Conservation (phyloP, 2,797 vertebrate genomes). For the Sebastolobus alascanus region DNA sequence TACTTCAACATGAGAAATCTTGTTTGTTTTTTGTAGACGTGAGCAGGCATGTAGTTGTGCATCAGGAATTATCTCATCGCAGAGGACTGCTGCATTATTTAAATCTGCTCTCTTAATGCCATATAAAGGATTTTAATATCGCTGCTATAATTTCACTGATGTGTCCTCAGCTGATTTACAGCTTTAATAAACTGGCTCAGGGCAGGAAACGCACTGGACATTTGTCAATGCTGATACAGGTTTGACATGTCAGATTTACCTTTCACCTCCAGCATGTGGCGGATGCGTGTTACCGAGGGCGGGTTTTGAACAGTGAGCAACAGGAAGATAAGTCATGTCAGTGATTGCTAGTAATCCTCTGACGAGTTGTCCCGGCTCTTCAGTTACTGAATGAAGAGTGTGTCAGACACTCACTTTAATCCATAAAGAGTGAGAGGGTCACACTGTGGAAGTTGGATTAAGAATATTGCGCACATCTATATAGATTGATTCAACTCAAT, state of each 20-base stretch:
- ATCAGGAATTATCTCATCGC: slow-evolving; percentile 65
- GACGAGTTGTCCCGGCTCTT: slow-evolving; percentile 31
- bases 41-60: slow-evolving; percentile 47
- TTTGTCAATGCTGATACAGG: slow-evolving; percentile 31
- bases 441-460: slow-evolving; percentile 40
- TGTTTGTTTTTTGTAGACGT: slow-evolving; percentile 1
- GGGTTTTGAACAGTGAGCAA: slow-evolving; percentile 3
- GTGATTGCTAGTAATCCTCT: slow-evolving; percentile 45
- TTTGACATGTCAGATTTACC: slow-evolving; percentile 3
- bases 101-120: slow-evolving; percentile 70
- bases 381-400: slow-evolving; percentile 29
- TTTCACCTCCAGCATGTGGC: neutral
- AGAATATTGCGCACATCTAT: slow-evolving; percentile 31
- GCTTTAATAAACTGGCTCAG: slow-evolving; percentile 60
- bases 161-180: slow-evolving; percentile 70
- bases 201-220: slow-evolving; percentile 17
- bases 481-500: slow-evolving; percentile 13
- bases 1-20: neutral
- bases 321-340: slow-evolving; percentile 23
- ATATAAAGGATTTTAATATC: slow-evolving; percentile 70
- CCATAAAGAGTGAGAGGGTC: slow-evolving; percentile 35
- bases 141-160: slow-evolving; percentile 74
- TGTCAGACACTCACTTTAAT: slow-evolving; percentile 53
- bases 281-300: neutral
- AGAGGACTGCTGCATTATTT: slow-evolving; percentile 65